Conservation (phyloP, 2,113 vertebrate species). For the cat (Felis catus) region DNA sequence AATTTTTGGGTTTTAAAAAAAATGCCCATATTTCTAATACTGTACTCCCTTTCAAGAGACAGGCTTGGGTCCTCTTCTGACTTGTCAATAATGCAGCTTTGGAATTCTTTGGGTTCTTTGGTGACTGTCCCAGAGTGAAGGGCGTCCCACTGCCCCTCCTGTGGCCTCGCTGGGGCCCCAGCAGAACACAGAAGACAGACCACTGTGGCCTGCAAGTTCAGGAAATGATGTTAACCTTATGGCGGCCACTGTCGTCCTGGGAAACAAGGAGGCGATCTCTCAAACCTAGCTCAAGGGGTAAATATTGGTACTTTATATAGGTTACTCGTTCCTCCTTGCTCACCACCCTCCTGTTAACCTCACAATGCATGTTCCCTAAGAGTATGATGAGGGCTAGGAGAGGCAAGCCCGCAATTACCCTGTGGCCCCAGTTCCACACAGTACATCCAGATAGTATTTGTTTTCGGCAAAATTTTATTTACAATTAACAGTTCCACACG, state of each 20-base stretch:
- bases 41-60: neutral
- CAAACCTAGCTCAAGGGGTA: neutral
- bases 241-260: neutral
- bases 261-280: neutral
- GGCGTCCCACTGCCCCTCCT: neutral
- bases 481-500: constrained; percentile 93
- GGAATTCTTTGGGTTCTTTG: neutral
- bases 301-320: neutral
- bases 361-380: neutral
- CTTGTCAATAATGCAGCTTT: neutral
- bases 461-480: constrained; percentile 96
- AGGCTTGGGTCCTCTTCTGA: neutral
- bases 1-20: neutral
- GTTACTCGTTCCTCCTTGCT: neutral
- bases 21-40: neutral
- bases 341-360: rapidly evolving
- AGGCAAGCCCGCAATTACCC: neutral
- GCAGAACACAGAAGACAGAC: neutral
- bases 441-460: neutral
- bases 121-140: neutral
- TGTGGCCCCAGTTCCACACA: neutral
- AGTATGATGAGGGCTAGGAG: neutral
- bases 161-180: neutral
- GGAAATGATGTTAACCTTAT: neutral
- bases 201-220: neutral